A percentile compares a stretch with the other conserved stretches of the same genome.
phyloP scores from a whole-genome alignment of 2,113 vertebrate genomes.

The Coreoperca whiteheadi region DNA sequence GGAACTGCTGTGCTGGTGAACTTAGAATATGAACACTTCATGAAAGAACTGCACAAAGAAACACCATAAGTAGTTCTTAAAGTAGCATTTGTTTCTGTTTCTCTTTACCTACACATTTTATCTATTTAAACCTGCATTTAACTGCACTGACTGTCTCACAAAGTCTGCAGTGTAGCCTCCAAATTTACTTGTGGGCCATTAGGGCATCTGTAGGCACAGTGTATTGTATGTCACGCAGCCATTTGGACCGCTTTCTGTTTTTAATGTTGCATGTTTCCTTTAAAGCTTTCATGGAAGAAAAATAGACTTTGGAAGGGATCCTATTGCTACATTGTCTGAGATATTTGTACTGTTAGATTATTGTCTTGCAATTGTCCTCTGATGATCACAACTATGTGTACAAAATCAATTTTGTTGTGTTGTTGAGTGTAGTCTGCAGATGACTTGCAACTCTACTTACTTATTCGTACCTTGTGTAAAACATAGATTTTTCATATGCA shows the following conservation, averaged over 20 bases:
- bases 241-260: background rate
- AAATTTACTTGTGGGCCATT: background rate
- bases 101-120: background rate
- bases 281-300: background rate
- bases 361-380: background rate
- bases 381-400: background rate
- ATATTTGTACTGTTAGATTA: background rate
- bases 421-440: background rate
- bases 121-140: background rate
- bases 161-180: background rate
- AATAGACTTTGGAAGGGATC: background rate
- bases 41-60: slow-evolving; percentile 4
- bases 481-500: background rate
- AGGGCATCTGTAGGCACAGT: background rate
- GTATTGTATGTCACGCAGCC: background rate
- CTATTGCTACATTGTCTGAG: background rate
- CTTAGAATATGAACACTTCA: slow-evolving; percentile 13
- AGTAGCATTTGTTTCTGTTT: background rate
- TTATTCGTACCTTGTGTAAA: background rate
- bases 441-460: background rate
- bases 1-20: slow-evolving; percentile 17
- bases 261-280: background rate
- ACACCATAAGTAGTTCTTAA: slow-evolving; percentile 4
- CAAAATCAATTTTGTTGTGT: background rate
- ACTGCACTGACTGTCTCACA: background rate